Evolutionary conservation across 2,888 invertebrate genomes (phyloP), one percentile per base, ranked within the genome.

Genomic region (Neoaliturus tenellus): DNA sequence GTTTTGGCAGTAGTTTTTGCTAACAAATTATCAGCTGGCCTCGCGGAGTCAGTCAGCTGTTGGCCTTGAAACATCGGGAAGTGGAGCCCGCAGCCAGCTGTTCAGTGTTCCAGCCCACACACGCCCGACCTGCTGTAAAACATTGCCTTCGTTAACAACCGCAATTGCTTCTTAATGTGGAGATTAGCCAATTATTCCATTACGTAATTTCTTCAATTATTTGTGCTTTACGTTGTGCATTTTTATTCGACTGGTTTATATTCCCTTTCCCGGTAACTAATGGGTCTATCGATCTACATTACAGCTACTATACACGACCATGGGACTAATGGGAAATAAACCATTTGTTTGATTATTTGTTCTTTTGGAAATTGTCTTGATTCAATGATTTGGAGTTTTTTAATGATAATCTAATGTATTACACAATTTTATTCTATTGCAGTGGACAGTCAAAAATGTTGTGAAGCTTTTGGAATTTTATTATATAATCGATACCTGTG

Each of bases 1-100:
- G 55, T 78, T 78, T 78, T 78, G 78, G 78, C 78, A 55, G 55
- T 48, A 51, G 55, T 78, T 75, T 75, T 75, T 75, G 75, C 55
- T 55, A 55, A 78, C 78, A 78, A 78, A 78, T 78, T 25, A 55
- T 55, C 55, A n/a, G 33, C 55, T 78, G 78, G 55, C 78, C 78
- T 78, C 55, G 55, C 44, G 51, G 25, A 67, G 33, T 33, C 71
- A 17, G 33, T 55, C 78, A 55, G 78, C 78, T 51, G 78, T 31
- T 48, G 31, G 55, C 78, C 78, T 78, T 78, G 78, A 35, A 31
- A 20, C 48, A 78, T 31, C 51, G 35, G 78, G 78, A 78, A 78
- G 78, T 78, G 2, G 28, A 78, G 25, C 78, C 78, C 78, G 78
- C 78, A 55, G 75, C 48, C 44, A 44, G 51, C 51, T 51, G 44